A percentile compares a stretch with the other conserved stretches of the same genome.
Conservation (phyloP, 2,113 vertebrate genomes). For the Nycticebus coucang region DNA sequence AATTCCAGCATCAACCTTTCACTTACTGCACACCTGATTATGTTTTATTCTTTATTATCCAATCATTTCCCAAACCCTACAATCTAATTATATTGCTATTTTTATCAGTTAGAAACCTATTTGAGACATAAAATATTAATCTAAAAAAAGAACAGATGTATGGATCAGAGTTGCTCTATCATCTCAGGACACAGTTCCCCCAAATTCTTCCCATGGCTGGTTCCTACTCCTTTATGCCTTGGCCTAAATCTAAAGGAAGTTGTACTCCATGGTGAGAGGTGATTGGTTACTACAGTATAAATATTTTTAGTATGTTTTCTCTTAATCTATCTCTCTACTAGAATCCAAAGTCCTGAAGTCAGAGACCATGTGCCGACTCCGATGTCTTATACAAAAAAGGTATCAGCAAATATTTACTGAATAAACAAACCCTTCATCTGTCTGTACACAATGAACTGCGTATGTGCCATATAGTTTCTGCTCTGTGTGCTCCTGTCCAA, state of each 20-base stretch:
- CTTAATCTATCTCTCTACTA: not conserved
- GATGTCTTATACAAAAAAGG: not conserved
- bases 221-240: not conserved
- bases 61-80: not conserved
- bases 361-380: not conserved
- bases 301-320: not conserved
- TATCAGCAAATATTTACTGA: slow-evolving; percentile 5
- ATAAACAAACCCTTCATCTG: slow-evolving; percentile 26
- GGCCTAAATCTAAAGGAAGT: slow-evolving; percentile 9
- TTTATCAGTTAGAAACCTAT: slow-evolving; percentile 35
- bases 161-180: not conserved
- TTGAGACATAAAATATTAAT: slow-evolving; percentile 20
- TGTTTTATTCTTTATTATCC: slow-evolving; percentile 10
- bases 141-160: not conserved
- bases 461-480: not conserved
- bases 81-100: not conserved
- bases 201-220: slow-evolving; percentile 11
- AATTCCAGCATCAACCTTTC: slow-evolving; percentile 12
- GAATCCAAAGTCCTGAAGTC: not conserved
- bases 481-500: not conserved
- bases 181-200: not conserved
- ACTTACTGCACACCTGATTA: not conserved
- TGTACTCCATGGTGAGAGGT: not conserved
- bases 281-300: not conserved
- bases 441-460: not conserved